phyloP scores from a whole-genome alignment of 2,113 vertebrate species.

The Engraulis encrasicolus region DNA sequence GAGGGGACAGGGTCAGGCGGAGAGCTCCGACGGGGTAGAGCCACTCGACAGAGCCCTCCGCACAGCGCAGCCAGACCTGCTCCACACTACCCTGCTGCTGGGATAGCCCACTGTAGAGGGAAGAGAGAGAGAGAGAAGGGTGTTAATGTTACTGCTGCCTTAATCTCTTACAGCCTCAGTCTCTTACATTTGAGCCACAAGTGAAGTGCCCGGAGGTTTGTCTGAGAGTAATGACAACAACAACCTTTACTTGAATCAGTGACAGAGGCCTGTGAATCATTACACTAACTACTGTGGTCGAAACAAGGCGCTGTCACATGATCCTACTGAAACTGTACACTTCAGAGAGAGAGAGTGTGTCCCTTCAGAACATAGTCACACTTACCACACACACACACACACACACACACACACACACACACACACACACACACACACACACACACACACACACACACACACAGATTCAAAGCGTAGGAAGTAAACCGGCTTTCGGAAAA shows the following conservation, averaged over 20 bases:
- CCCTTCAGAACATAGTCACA: not conserved
- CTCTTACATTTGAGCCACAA: not conserved
- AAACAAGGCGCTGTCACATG: not conserved
- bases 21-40: constrained; percentile 89
- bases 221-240: not conserved
- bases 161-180: not conserved
- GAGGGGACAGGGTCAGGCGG: constrained; percentile 83
- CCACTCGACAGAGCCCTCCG: constrained; percentile 87
- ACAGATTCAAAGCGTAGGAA: not conserved
- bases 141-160: not conserved
- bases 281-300: not conserved
- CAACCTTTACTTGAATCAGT: not conserved
- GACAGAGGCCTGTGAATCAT: not conserved
- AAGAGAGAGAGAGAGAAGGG: not conserved
- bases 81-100: constrained; percentile 88
- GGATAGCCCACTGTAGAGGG: constrained; percentile 81
- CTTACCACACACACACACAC: not conserved
- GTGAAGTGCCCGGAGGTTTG: not conserved
- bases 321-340: constrained; percentile 15
- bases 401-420: not conserved
- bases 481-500: not conserved
- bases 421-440: not conserved
- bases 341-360: not conserved
- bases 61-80: constrained; percentile 87
- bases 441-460: not conserved